Evolutionary conservation across 2,113 vertebrate genomes (phyloP).

Genomic region (Neolamprologus ventralis): DNA sequence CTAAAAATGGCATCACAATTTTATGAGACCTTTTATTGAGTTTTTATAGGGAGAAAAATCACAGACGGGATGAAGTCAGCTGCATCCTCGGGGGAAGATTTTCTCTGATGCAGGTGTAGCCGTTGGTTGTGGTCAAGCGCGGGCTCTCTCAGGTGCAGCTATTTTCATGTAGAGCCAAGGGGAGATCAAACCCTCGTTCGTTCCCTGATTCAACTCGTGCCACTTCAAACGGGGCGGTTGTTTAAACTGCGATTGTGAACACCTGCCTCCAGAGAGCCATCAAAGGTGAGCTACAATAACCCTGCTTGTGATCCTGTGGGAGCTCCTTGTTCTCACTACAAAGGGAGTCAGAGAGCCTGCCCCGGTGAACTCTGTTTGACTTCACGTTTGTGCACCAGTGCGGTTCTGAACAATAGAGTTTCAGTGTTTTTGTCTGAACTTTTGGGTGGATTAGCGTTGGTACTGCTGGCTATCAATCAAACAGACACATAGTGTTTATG

Average conservation of each 20-base stretch:
- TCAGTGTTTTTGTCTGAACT: not conserved
- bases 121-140: conserved; percentile 11
- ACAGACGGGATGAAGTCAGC: not conserved
- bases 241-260: conserved; percentile 37
- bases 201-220: not conserved
- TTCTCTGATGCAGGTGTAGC: conserved; percentile 12
- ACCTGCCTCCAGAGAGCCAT: conserved; percentile 44
- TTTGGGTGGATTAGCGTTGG: not conserved
- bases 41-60: not conserved
- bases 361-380: conserved; percentile 26
- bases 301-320: not conserved
- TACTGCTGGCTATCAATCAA: not conserved
- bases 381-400: not conserved
- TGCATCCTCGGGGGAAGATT: not conserved
- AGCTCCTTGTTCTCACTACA: conserved; percentile 24
- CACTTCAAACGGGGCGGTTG: conserved; percentile 47
- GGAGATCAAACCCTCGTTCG: conserved; percentile 42
- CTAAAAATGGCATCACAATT: not conserved
- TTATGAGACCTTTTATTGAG: not conserved
- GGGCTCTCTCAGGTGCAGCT: conserved; percentile 13
- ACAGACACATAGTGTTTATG: not conserved
- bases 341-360: not conserved
- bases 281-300: conserved; percentile 32
- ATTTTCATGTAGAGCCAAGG: conserved; percentile 28
- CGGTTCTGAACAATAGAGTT: not conserved